Evolutionary conservation across 2,113 vertebrate genomes (phyloP).

Genomic region (Chionodraco myersi): DNA sequence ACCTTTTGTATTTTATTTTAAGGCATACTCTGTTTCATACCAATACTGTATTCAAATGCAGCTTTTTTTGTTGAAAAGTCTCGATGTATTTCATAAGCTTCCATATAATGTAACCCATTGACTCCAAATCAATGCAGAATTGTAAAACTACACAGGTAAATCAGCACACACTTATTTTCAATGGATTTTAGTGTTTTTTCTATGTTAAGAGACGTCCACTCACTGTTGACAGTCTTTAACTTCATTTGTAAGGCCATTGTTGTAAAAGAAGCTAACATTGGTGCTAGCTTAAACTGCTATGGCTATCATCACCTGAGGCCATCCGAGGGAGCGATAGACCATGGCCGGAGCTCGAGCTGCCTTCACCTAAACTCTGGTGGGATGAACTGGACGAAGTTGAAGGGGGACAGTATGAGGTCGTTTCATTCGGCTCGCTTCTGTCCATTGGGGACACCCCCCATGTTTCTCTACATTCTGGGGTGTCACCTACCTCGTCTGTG

Average conservation of each 20-base stretch:
- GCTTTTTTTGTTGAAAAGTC: no score
- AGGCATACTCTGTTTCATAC: no score
- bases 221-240: background rate
- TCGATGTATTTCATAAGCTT: no score
- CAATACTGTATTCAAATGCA: no score
- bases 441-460: conserved; percentile 4
- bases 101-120: no score
- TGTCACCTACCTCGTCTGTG: conserved; percentile 70
- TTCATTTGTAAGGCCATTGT: background rate
- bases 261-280: background rate
- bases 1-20: no score
- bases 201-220: no score
- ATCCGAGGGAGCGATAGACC: background rate
- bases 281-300: background rate
- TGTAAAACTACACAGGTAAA: no score
- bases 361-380: conserved; percentile 20
- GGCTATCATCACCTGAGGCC: conserved; percentile 47
- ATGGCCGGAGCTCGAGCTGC: conserved; percentile 26
- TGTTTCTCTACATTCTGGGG: conserved; percentile 34
- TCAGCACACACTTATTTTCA: no score
- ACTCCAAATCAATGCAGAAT: no score
- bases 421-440: conserved; percentile 18
- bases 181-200: no score
- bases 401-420: background rate
- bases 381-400: conserved; percentile 48